phyloP scores from a whole-genome alignment of 1,140 invertebrate species.

The Zaprionus nigranus region DNA sequence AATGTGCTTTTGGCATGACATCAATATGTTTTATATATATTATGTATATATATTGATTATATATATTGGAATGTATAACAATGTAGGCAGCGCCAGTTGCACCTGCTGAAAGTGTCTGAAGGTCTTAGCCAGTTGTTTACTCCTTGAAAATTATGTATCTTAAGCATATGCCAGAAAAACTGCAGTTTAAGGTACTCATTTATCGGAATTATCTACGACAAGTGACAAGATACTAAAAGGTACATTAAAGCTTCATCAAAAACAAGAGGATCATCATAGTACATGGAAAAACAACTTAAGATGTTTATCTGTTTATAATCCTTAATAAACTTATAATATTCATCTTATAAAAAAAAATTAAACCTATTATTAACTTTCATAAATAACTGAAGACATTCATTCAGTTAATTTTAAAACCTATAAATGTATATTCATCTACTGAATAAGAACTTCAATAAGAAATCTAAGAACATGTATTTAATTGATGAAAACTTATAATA shows the following conservation, averaged over 20 bases:
- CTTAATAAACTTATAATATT: too few species aligned
- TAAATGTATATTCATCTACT: too few species aligned
- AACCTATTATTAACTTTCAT: background rate
- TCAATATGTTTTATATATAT: conserved; percentile 33
- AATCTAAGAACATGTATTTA: too few species aligned
- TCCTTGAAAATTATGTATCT: background rate
- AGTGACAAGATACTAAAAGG: too few species aligned
- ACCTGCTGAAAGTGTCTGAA: background rate
- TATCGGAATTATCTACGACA: too few species aligned
- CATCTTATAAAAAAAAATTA: too few species aligned
- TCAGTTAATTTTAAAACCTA: background rate
- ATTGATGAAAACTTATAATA: too few species aligned
- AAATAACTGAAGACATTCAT: background rate
- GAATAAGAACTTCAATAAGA: too few species aligned
- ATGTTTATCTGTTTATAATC: too few species aligned
- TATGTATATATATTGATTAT: background rate
- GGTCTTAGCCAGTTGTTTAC: background rate
- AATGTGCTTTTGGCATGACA: conserved; percentile 77
- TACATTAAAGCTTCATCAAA: too few species aligned
- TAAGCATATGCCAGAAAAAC: background rate
- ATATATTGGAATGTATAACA: background rate
- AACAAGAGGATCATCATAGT: too few species aligned
- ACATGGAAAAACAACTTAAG: too few species aligned
- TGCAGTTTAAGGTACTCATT: background rate
- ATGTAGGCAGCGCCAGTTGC: background rate